Evolutionary conservation across 2,113 vertebrate genomes (phyloP).

Genomic region (Charadrius vociferus): DNA sequence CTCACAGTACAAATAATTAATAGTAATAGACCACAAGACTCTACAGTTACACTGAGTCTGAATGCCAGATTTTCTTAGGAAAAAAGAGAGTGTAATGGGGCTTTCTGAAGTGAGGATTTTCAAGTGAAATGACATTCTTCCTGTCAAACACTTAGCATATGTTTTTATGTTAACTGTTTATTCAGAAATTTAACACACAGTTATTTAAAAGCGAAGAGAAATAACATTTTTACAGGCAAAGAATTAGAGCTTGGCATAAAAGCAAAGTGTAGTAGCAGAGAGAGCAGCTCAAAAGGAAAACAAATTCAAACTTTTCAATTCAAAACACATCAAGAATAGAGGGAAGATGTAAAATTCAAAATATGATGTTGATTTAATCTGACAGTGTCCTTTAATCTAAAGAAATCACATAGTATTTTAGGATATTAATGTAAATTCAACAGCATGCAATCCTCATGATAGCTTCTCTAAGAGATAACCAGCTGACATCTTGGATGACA

Average conservation of each 20-base stretch:
- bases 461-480: not conserved
- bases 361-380: not conserved
- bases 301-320: not conserved
- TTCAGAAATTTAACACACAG: not conserved
- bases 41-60: not conserved
- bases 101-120: not conserved
- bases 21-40: not conserved
- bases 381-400: not conserved
- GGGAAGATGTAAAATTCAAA: not conserved
- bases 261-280: not conserved
- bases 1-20: not conserved
- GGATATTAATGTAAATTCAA: not conserved
- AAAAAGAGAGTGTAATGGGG: not conserved
- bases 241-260: not conserved
- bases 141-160: not conserved
- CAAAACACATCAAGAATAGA: not conserved
- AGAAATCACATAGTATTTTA: not conserved
- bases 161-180: not conserved
- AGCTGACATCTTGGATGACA: constrained; percentile 1
- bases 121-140: not conserved
- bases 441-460: not conserved
- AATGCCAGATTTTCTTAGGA: not conserved
- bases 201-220: not conserved
- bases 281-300: not conserved
- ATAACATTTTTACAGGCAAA: not conserved